Evolutionary conservation across 2,888 invertebrate species (phyloP), one percentile per base, ranked within the genome.

Genomic region (Pristionchus fissidentatus): DNA sequence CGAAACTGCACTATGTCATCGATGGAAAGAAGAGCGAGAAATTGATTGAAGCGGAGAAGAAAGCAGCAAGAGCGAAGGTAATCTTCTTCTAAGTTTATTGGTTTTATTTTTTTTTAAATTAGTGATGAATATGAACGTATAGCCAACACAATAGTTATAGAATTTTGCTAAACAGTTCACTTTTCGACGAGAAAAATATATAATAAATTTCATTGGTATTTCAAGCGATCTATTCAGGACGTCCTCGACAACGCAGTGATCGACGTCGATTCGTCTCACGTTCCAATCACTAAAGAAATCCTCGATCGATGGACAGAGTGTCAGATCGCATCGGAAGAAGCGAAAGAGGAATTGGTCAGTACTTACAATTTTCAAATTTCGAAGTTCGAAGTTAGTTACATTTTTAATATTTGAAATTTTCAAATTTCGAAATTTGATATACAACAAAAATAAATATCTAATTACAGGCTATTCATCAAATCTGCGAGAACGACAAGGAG

Each of bases 221-320:
- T 49, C 49, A 49, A 49, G 49, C 13, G 19, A n/a, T n/a, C n/a
- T 13, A 15, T 46, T 49, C 35, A 49, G 75, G 75, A 26, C 19
- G 32, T 32, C 1, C 29, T 22, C 0, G 22, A 35, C 75, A 77
- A 49, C 75, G 29, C 49, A 0, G 15, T 32, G 22, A 77, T 77
- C 49, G 49, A 77, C 10, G 75, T 77, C 49, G 49, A 77, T 26
- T 2, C 41, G 1, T n/a, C 26, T 43, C 70, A n/a, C 26, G 5
- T 70, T 15, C 43, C 70, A 13, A 77, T 77, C 35, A 46, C 75
- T 22, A 77, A 77, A 26, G 75, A 77, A 49, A n/a, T 77, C 32
- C 46, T 77, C 29, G 35, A 26, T 29, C 49, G 22, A 32, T 77
- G 38, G n/a, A 41, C 49, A 0, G 4, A 46, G 75, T 22, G 19